phyloP scores from a whole-genome alignment of 2,113 vertebrate genomes.

The Pteronura brasiliensis region DNA sequence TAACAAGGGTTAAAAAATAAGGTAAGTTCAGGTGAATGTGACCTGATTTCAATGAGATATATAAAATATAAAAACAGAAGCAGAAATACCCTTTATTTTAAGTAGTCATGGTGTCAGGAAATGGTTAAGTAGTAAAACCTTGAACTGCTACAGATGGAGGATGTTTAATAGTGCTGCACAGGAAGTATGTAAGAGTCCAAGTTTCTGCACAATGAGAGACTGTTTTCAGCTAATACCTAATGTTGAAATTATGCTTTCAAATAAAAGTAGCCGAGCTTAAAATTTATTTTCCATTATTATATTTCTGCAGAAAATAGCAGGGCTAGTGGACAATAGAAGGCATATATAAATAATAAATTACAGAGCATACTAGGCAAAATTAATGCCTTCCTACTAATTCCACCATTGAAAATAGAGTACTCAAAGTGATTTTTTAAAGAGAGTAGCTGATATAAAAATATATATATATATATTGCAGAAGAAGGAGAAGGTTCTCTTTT shows the following conservation, averaged over 20 bases:
- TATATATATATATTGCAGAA: not conserved
- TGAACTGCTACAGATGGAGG: not conserved
- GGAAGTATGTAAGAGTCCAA: not conserved
- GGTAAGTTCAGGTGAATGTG: not conserved
- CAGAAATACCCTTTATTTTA: not conserved
- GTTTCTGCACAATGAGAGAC: not conserved
- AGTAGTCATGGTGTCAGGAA: not conserved
- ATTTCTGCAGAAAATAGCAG: not conserved
- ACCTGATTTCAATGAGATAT: not conserved
- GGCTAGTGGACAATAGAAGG: not conserved
- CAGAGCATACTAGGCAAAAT: not conserved
- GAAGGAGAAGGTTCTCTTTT: not conserved
- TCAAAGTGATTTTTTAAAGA: not conserved
- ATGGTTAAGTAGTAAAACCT: not conserved
- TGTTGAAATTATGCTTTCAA: slow-evolving; percentile 7
- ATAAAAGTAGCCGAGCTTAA: slow-evolving; percentile 6
- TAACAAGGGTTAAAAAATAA: not conserved
- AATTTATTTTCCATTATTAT: slow-evolving; percentile 34
- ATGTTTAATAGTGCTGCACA: not conserved
- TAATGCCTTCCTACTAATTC: not conserved
- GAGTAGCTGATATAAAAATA: not conserved
- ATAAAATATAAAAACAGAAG: not conserved
- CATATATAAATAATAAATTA: not conserved
- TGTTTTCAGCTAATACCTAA: not conserved
- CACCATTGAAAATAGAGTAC: not conserved